Conservation (phyloP, 2,113 vertebrate species). For the Podarcis cretensis region DNA sequence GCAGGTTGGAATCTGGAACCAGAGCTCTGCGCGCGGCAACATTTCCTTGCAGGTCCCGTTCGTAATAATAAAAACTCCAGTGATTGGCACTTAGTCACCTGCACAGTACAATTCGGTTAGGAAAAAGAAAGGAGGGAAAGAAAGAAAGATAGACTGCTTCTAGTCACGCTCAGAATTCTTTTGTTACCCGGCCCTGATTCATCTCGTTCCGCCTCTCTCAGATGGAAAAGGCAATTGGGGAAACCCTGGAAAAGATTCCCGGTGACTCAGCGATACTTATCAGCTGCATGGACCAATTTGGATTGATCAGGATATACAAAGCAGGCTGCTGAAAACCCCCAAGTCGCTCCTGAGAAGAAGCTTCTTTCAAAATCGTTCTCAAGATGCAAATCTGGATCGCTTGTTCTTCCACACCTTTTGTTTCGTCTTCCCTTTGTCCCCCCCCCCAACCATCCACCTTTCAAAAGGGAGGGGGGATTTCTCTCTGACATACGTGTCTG, state of each 20-base stretch:
- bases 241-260: constrained; percentile 7
- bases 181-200: neutral
- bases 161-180: neutral
- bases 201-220: neutral
- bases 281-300: neutral
- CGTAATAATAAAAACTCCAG: neutral
- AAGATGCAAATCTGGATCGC: neutral
- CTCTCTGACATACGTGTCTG: neutral
- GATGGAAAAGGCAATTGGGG: neutral
- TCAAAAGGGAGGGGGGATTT: neutral
- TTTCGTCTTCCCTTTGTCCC: neutral
- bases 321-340: neutral
- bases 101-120: neutral
- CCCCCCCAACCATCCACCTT: neutral
- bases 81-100: neutral
- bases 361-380: constrained; percentile 9
- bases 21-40: too few species aligned
- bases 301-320: neutral
- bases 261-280: neutral
- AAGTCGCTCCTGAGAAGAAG: neutral
- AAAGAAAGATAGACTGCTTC: too few species aligned
- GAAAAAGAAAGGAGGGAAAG: neutral
- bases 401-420: neutral
- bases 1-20: too few species aligned
- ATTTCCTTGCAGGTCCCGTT: too few species aligned